These are phyloP conservation scores for Calliphora vicina DNA, from an alignment of 1,140 invertebrate genomes.

Conservation along the genomic window DNA sequence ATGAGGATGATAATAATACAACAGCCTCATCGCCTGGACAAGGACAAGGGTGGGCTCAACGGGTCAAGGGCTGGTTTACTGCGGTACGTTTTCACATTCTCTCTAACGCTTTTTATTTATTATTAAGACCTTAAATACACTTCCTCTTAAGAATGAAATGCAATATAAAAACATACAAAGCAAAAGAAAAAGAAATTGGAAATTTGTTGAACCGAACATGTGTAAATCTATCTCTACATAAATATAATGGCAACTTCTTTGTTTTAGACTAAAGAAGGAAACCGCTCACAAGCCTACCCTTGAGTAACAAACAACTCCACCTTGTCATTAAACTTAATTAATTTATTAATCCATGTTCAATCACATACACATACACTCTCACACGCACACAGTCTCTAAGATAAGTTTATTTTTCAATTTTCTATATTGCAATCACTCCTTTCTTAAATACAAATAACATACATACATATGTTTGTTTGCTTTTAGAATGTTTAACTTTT, in stretches of 20 bases:
- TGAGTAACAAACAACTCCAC: conserved; percentile 54
- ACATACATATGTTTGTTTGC: no score
- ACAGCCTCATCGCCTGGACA: conserved; percentile 66
- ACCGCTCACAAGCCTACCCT: conserved; percentile 63
- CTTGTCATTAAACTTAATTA: conserved; percentile 37
- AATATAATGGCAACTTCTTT: conserved; percentile 9
- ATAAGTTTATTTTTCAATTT: background rate
- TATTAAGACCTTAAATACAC: conserved; percentile 15
- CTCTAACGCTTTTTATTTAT: conserved; percentile 34
- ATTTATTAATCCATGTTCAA: background rate
- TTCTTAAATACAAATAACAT: background rate
- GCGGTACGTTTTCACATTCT: conserved; percentile 66
- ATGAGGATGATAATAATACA: conserved; percentile 62
- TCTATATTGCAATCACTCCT: background rate
- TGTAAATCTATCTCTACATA: conserved; percentile 1
- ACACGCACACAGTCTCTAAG: background rate
- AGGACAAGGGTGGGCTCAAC: conserved; percentile 72
- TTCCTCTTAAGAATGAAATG: background rate
- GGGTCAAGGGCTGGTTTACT: conserved; percentile 72
- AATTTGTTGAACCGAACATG: conserved; percentile 19
- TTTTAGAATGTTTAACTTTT: background rate
- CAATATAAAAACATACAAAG: conserved; percentile 36
- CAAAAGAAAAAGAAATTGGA: conserved; percentile 43
- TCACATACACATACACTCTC: background rate
- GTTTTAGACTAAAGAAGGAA: conserved; percentile 59